phyloP scores from a whole-genome alignment of 2,888 invertebrate genomes.

The Eueremaeus valkanovi region DNA sequence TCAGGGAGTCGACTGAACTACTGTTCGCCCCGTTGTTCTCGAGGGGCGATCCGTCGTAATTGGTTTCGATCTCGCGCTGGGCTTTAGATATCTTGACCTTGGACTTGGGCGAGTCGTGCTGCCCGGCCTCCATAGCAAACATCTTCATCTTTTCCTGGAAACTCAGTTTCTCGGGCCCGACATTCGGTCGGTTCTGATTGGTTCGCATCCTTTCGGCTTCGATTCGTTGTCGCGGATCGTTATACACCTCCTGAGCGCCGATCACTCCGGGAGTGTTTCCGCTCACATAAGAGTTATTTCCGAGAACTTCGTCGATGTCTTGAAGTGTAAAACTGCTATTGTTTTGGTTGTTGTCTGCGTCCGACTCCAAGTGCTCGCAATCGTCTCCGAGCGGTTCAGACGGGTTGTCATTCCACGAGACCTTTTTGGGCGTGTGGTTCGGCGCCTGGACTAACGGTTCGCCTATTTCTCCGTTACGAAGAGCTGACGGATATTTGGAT shows the following conservation, averaged over 20 bases:
- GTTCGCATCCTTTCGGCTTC: conserved; percentile 73
- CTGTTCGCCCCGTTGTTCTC: background rate
- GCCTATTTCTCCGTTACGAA: conserved; percentile 7
- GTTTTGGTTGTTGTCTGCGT: conserved; percentile 13
- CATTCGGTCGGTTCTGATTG: conserved; percentile 57
- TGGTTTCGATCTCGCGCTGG: conserved; percentile 82
- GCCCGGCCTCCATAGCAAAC: conserved; percentile 94
- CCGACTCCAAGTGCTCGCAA: conserved; percentile 41
- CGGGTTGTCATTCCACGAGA: conserved; percentile 41
- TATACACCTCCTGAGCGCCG: conserved; percentile 96
- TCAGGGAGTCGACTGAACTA: background rate
- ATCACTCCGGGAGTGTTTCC: conserved; percentile 89
- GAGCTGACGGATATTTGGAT: conserved; percentile 33
- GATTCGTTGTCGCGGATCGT: conserved; percentile 85
- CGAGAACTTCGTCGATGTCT: conserved; percentile 48
- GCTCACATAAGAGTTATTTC: conserved; percentile 48
- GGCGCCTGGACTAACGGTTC: background rate
- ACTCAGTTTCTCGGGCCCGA: conserved; percentile 83
- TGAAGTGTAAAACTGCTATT: conserved; percentile 50
- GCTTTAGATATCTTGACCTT: conserved; percentile 93
- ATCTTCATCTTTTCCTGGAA: conserved; percentile 99
- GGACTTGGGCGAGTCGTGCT: conserved; percentile 84
- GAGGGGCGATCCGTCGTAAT: background rate
- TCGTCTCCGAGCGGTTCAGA: conserved; percentile 9
- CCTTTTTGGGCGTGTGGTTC: conserved; percentile 37